A percentile compares a stretch with the other conserved stretches of the same genome.
phyloP scores from a whole-genome alignment of 2,888 invertebrate genomes.

The Amblyteles armatorius region DNA sequence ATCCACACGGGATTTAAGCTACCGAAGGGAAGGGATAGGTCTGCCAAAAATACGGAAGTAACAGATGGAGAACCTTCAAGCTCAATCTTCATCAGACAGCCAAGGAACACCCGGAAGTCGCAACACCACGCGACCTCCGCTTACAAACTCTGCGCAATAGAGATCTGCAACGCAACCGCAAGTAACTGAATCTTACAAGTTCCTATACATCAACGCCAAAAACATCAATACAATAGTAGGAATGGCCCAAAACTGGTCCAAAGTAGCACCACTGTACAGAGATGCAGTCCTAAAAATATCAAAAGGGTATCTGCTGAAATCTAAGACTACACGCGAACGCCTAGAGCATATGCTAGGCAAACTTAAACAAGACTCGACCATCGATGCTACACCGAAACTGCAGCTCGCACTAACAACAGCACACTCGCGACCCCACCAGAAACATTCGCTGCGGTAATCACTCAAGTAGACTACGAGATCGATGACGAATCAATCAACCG shows the following conservation, averaged over 20 bases:
- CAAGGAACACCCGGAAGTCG: too few relatives aligned
- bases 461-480: not conserved
- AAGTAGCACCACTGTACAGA: not conserved
- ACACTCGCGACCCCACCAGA: not conserved
- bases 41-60: too few relatives aligned
- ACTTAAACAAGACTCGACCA: not conserved
- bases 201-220: too few relatives aligned
- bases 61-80: too few relatives aligned
- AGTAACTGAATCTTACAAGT: too few relatives aligned
- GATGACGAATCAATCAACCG: not conserved
- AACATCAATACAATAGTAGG: too few relatives aligned
- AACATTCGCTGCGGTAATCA: not conserved
- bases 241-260: not conserved
- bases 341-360: not conserved
- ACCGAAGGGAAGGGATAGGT: too few relatives aligned
- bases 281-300: not conserved
- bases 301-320: not conserved
- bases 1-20: too few relatives aligned
- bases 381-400: not conserved
- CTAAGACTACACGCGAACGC: not conserved
- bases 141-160: too few relatives aligned
- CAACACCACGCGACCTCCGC: too few relatives aligned
- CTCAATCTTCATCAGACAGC: too few relatives aligned
- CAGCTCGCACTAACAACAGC: not conserved
- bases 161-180: too few relatives aligned